A percentile compares a stretch with the other conserved stretches of the same genome.
These are phyloP conservation scores for Platyscapa corneri DNA, from an alignment of 1,140 invertebrate genomes.

Conservation along the genomic window DNA sequence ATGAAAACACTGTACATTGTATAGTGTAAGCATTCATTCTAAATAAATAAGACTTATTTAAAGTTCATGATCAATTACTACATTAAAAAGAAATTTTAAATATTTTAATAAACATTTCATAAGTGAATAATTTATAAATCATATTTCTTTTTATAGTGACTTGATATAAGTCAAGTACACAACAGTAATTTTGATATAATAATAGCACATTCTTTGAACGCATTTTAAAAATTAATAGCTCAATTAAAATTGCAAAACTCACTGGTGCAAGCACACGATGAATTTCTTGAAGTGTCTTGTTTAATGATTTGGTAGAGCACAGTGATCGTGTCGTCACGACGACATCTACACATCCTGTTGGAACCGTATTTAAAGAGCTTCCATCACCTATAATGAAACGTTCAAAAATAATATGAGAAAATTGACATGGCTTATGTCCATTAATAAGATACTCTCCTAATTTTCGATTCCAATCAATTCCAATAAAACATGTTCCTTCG, in stretches of 20 bases:
- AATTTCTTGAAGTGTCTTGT: slow-evolving; percentile 63
- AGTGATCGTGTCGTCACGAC: slow-evolving; percentile 68
- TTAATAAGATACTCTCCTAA: slow-evolving; percentile 63
- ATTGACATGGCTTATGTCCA: slow-evolving; percentile 62
- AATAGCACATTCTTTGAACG: no score
- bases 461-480: slow-evolving; percentile 67
- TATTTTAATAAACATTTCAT: no score
- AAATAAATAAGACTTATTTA: no score
- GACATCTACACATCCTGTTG: slow-evolving; percentile 60
- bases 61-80: no score
- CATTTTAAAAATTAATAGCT: no score
- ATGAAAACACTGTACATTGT: no score
- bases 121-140: no score
- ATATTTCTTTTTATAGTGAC: no score
- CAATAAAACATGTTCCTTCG: slow-evolving; percentile 62
- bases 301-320: slow-evolving; percentile 63
- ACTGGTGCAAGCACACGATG: slow-evolving; percentile 65
- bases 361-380: slow-evolving; percentile 60
- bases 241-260: slow-evolving; percentile 52
- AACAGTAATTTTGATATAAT: no score
- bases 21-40: no score
- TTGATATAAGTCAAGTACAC: no score
- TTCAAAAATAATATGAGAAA: slow-evolving; percentile 65
- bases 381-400: slow-evolving; percentile 66
- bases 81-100: no score